These are phyloP conservation scores for Nothoprocta perdicaria DNA, from an alignment of 2,113 vertebrate species.

Conservation along the genomic window DNA sequence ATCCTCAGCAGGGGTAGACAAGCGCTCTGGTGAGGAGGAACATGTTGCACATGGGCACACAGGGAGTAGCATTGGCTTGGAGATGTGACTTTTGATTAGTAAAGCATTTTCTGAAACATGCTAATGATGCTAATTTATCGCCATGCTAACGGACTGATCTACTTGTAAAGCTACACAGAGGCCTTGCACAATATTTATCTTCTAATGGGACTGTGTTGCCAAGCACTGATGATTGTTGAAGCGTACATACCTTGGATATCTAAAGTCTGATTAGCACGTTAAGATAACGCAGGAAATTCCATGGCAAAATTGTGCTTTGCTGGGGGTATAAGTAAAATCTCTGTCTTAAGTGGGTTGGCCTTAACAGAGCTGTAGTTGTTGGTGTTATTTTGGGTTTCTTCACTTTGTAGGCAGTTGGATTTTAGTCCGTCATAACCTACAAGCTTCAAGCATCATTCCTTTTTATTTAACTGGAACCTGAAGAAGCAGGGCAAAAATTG, in stretches of 20 bases:
- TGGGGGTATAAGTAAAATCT: not conserved
- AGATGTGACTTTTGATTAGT: slow-evolving; percentile 43
- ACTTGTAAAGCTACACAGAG: slow-evolving; percentile 4
- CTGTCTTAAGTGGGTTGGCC: not conserved
- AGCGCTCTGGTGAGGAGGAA: not conserved
- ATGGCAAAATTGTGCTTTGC: not conserved
- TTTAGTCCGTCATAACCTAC: slow-evolving; percentile 25
- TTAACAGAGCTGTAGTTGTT: not conserved
- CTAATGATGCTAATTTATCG: slow-evolving; percentile 62
- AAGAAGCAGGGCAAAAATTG: slow-evolving; percentile 37
- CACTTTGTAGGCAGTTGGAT: not conserved
- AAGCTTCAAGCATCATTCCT: not conserved
- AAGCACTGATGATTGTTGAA: slow-evolving; percentile 44
- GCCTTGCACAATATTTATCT: slow-evolving; percentile 53
- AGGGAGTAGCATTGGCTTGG: slow-evolving; percentile 38
- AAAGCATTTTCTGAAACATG: slow-evolving; percentile 35
- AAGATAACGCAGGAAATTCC: not conserved
- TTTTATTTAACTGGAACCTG: slow-evolving; percentile 21
- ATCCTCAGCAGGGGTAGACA: not conserved
- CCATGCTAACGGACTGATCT: slow-evolving; percentile 42
- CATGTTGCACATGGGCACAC: not conserved
- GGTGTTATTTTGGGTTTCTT: slow-evolving; percentile 11
- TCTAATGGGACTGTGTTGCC: slow-evolving; percentile 21
- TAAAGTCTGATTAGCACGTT: not conserved
- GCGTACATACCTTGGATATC: slow-evolving; percentile 17